phyloP scores from a whole-genome alignment of 1,140 invertebrate species.

The Drosophila malerkotliana region DNA sequence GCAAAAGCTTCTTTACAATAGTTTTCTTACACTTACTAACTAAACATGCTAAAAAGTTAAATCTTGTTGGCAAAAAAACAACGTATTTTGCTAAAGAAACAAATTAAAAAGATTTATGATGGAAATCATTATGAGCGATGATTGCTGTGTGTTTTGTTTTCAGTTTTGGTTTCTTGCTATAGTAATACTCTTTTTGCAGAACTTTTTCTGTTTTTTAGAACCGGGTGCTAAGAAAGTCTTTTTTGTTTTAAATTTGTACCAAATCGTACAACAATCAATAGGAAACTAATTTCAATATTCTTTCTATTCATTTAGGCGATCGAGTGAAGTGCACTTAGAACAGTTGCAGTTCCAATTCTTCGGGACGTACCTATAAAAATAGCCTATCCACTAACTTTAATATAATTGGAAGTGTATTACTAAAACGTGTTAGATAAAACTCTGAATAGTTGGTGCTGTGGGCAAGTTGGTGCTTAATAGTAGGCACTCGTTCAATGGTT shows the following conservation, averaged over 20 bases:
- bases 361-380: slow-evolving; percentile 30
- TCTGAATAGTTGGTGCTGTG: slow-evolving; percentile 60
- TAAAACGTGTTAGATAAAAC: slow-evolving; percentile 62
- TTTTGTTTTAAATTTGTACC: slow-evolving; percentile 38
- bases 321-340: slow-evolving; percentile 26
- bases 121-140: slow-evolving; percentile 4
- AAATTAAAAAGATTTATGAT: slow-evolving; percentile 16
- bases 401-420: slow-evolving; percentile 63
- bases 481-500: slow-evolving; percentile 60
- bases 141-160: slow-evolving; percentile 8
- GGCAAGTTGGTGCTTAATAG: slow-evolving; percentile 38
- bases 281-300: slow-evolving; percentile 20
- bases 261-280: slow-evolving; percentile 54
- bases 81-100: slow-evolving; percentile 21
- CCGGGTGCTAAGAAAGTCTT: slow-evolving; percentile 27
- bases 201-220: slow-evolving; percentile 11
- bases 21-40: slow-evolving; percentile 52
- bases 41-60: slow-evolving; percentile 72
- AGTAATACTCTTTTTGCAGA: slow-evolving; percentile 69
- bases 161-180: slow-evolving; percentile 51
- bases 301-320: not conserved
- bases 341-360: not conserved
- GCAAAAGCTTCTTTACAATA: slow-evolving; percentile 52
- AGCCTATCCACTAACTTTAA: slow-evolving; percentile 53
- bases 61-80: slow-evolving; percentile 27